Evolutionary conservation across 2,113 vertebrate species (phyloP), one percentile per base, ranked within the genome.

Genomic region (Cervus canadensis): DNA sequence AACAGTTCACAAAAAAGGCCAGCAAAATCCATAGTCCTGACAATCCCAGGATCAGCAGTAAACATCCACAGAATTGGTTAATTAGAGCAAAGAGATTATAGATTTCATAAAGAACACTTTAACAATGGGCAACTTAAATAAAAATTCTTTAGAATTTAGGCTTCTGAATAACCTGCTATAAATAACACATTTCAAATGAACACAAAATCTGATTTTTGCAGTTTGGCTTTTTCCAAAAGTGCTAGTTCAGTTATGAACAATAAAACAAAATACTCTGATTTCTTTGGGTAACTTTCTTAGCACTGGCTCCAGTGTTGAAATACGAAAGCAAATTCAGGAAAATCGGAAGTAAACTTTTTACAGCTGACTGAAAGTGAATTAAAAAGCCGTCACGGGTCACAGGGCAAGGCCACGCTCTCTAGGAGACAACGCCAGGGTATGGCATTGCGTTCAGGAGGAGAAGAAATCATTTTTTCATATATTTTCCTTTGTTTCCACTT

Each of bases 131-230:
- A 52, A 9, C 50, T 88, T 48, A 91, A 87, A 95, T 23, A 71
- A 48, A 90, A 54, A 14, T 19, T 92, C 54, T 33, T 95, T 50
- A 82, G 33, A 95, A 76, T 57, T 59, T 74, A 62, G 7, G 11
- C 30, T 87, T 74, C 62, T 74, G 16, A 96, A 85, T 76, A 90
- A 54, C 15, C 79, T n/a, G 3, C 8, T 79, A 1, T 56, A 71
- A 26, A 74, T 57, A 33, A 57, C 16, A 23, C 6, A 40, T 88
- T 96, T 86, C 17, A 96, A 95, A 96, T 33, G 19, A 87, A 71
- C 28, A 36, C 11, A 43, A 83, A 71, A 71, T 79, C 45, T 86
- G 25, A 30, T 26, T 56, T 97, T 52, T 82, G 19, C 1, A 87
- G 6, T 79, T 64, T 33, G 40, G 7, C 19, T 95, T 59, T 94